A percentile compares a stretch with the other conserved stretches of the same genome.
These are phyloP conservation scores for Darevskia mixta DNA, from an alignment of 2,797 vertebrate species.

Conservation along the genomic window DNA sequence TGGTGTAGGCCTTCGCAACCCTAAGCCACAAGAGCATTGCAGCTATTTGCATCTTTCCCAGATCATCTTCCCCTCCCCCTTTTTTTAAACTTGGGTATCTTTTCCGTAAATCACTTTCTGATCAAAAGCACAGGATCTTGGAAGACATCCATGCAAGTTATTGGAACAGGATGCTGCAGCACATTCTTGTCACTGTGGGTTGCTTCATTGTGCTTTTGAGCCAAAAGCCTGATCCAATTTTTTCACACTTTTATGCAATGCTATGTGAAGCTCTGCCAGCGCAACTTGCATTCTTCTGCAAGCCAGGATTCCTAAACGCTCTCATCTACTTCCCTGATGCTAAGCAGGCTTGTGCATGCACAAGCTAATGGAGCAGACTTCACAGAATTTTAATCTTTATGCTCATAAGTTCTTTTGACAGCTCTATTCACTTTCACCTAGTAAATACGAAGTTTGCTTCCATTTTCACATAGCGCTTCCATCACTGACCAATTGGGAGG, in stretches of 20 bases:
- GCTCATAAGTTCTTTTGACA: constrained; percentile 5
- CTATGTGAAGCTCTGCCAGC: constrained; percentile 45
- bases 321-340: constrained; percentile 32
- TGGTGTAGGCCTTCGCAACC: constrained; percentile 1
- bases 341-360: constrained; percentile 38
- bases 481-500: not conserved
- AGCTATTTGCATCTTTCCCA: constrained; percentile 34
- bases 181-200: constrained; percentile 50
- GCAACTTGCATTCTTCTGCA: constrained; percentile 26
- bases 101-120: constrained; percentile 34
- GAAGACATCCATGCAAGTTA: constrained; percentile 34
- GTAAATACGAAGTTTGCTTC: constrained; percentile 21
- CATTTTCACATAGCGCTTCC: not conserved
- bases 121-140: constrained; percentile 48
- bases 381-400: constrained; percentile 19
- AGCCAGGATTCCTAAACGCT: constrained; percentile 34
- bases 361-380: constrained; percentile 22
- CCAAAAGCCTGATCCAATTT: constrained; percentile 41
- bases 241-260: constrained; percentile 51
- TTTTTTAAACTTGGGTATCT: constrained; percentile 31
- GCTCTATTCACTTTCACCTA: constrained; percentile 28
- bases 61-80: constrained; percentile 1
- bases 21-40: constrained; percentile 33
- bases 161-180: constrained; percentile 48
- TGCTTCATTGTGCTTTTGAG: constrained; percentile 41